Base-by-base conservation (phyloP, 2,888 invertebrate genomes). In the Cactoblastis cactorum region DNA sequence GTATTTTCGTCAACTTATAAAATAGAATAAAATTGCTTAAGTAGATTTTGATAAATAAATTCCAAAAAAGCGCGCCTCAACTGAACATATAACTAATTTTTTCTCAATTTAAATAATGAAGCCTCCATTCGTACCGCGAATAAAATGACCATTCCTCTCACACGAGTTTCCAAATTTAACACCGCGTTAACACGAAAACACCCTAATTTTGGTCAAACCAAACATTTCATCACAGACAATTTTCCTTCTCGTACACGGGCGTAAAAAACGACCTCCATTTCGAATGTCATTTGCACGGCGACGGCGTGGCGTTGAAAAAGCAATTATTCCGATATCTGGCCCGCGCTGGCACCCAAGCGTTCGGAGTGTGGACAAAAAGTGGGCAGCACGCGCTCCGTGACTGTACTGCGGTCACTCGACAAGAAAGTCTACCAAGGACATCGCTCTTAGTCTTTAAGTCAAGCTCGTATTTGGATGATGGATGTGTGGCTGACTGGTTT, bases 251-350 rank as follows among this genome's bases (percentile, higher is more conserved):
- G 78, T 79, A 77, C 65, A 70, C 65, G 64, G 63, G 57, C 50
- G 57, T 60, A 78, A 88, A 87, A 87, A 87, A 88, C 85, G 87
- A 81, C 88, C 88, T 89, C 87, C 84, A 83, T 88, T 79, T 82
- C 88, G 87, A 89, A 88, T 89, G 89, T 87, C 89, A 87, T 87
- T 89, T 87, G 87, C 85, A 84, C 88, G 84, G 73, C 84, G 83
- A 83, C 88, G 84, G 72, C 84, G 83, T 85, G 86, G 79, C 81
- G 87, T 83, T 81, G 84, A 86, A 88, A 87, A 88, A 88, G 85
- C 83, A 88, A 88, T 88, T 88, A 87, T 87, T 88, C 84, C 87
- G 88, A 87, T 86, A 87, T 83, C 83, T 80, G 77, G 77, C 78
- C 75, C 77, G 80, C 75, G 75, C 79, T 72, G 70, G 75, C 80